phyloP scores from a whole-genome alignment of 2,113 vertebrate genomes.

The Blennius ocellaris region DNA sequence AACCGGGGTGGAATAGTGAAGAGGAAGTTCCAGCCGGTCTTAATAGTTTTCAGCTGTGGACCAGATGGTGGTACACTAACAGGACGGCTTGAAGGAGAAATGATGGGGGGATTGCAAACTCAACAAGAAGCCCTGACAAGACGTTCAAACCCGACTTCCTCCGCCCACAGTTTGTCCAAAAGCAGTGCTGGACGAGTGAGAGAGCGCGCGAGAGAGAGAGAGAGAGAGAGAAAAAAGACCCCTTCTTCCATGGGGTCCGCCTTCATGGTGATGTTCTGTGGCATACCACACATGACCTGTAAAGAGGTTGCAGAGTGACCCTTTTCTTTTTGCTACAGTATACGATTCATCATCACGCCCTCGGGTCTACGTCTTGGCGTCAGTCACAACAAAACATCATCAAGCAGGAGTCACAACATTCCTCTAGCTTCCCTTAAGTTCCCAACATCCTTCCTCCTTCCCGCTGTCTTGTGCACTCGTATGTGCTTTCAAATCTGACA shows the following conservation, averaged over 20 bases:
- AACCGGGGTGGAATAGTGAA: constrained; percentile 66
- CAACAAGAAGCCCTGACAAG: constrained; percentile 70
- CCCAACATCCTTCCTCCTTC: constrained; percentile 17
- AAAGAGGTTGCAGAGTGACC: constrained; percentile 58
- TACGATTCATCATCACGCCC: constrained; percentile 50
- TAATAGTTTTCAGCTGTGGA: constrained; percentile 86
- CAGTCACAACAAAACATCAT: constrained; percentile 33
- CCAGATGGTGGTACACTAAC: constrained; percentile 79
- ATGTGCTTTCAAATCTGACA: constrained; percentile 51
- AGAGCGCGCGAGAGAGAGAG: constrained; percentile 16
- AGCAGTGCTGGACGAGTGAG: constrained; percentile 29
- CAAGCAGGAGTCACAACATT: constrained; percentile 22
- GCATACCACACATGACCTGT: constrained; percentile 57
- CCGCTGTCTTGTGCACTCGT: constrained; percentile 1
- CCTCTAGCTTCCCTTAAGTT: neutral
- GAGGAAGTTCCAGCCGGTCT: constrained; percentile 79
- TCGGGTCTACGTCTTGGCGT: constrained; percentile 22
- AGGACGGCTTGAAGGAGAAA: constrained; percentile 64
- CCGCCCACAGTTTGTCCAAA: constrained; percentile 66
- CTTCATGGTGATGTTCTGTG: constrained; percentile 12
- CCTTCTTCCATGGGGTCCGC: constrained; percentile 33
- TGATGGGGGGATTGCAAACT: constrained; percentile 72
- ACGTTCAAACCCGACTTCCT: constrained; percentile 73
- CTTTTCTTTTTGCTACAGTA: neutral
- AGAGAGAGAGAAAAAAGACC: constrained; percentile 25